Conservation (phyloP, 2,888 invertebrate genomes). For the Aspidiotus rigidus region DNA sequence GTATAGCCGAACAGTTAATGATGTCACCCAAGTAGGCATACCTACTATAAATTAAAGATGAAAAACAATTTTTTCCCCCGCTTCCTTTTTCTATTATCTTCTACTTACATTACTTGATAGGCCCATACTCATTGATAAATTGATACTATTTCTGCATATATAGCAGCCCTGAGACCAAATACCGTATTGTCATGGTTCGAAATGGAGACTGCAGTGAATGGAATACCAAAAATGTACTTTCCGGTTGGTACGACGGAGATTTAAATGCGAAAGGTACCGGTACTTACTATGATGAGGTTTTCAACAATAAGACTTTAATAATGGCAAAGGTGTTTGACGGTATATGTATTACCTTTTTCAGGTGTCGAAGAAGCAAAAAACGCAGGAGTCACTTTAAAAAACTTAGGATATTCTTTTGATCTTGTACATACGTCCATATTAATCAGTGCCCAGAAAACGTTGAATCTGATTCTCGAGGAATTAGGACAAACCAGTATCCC, state of each 20-base stretch:
- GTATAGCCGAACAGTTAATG: too few relatives aligned
- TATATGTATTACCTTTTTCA: constrained; percentile 40
- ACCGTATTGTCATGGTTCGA: constrained; percentile 61
- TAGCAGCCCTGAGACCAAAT: not conserved
- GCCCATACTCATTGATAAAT: too few relatives aligned
- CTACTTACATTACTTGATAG: too few relatives aligned
- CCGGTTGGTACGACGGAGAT: constrained; percentile 64
- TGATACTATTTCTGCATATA: too few relatives aligned
- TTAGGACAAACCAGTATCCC: constrained; percentile 59
- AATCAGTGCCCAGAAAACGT: constrained; percentile 65
- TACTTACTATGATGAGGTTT: not conserved
- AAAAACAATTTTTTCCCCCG: too few relatives aligned
- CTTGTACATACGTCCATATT: constrained; percentile 71
- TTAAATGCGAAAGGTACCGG: constrained; percentile 53
- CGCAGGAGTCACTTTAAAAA: constrained; percentile 64
- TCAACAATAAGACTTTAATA: too few relatives aligned
- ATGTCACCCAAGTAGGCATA: too few relatives aligned
- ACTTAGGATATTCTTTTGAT: constrained; percentile 63
- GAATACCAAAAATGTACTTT: constrained; percentile 63
- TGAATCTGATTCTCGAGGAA: constrained; percentile 58
- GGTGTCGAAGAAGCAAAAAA: constrained; percentile 58
- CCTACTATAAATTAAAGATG: too few relatives aligned
- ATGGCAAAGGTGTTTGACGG: too few relatives aligned
- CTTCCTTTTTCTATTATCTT: too few relatives aligned
- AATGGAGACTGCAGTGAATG: constrained; percentile 64